Evolutionary conservation across 2,888 invertebrate species (phyloP), one percentile per base, ranked within the genome.

Genomic region (Clunio marinus): DNA sequence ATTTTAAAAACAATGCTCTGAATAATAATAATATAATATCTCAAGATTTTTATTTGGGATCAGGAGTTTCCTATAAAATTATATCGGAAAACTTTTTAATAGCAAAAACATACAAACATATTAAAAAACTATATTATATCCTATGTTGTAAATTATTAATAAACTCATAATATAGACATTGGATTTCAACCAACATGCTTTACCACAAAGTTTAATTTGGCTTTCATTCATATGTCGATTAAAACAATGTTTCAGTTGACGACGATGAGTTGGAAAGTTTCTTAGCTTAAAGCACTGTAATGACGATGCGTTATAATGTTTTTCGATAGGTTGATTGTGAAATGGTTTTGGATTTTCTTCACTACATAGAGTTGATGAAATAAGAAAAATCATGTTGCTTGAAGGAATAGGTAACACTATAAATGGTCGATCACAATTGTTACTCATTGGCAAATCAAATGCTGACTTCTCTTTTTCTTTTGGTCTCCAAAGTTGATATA

Each of bases 341-440:
- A 51, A 51, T 4, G 74, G 70, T 81, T 77, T 1, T 55, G 79
- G 80, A 59, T 82, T 83, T 1, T 80, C 80, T 68, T 77, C 78
- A 0, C 81, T 81, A 74, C 88, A 89, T 70, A 83, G 79, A 17
- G 80, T 81, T 74, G 90, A 86, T n/a, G 91, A 85, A 17, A 90
- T 89, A 57, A 93, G 80, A 73, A 93, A 80, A 69, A 93, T 79
- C 80, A 93, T 83, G 76, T 92, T 93, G 66, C 88, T 91, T 72
- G 84, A 84, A 70, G 88, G 87, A 69, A 93, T 89, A 46, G 86
- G 83, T 72, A 88, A 84, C 1, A 86, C 87, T 71, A 88, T 86
- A 77, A 88, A 91, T 22, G 88, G 87, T 74, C 87, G 80, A 10
- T 51, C 25, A 8, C 66, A 66, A n/a, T 20, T 20, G 8, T 5